Evolutionary conservation across 2,888 invertebrate genomes (phyloP).

Genomic region (Pheosia tremula): DNA sequence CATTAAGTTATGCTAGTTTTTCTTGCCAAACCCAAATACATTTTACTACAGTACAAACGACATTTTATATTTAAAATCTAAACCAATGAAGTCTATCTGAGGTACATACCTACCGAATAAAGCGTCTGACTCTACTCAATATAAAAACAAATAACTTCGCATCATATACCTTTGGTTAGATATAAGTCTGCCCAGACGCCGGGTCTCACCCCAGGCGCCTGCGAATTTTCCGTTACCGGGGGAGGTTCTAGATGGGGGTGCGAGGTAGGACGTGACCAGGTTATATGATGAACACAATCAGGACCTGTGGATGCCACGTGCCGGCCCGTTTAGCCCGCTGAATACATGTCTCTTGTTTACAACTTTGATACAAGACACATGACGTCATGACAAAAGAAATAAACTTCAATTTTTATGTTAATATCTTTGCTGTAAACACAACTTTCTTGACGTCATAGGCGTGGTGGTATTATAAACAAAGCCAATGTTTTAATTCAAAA

Average conservation of each 20-base stretch:
- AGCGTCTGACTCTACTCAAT: neutral
- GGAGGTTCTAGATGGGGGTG: conserved; percentile 41
- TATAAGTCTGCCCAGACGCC: conserved; percentile 25
- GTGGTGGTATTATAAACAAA: neutral
- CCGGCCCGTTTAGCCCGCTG: conserved; percentile 50
- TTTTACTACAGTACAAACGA: no score
- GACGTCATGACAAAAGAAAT: neutral
- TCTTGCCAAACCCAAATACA: no score
- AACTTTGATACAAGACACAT: neutral
- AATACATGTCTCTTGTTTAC: conserved; percentile 43
- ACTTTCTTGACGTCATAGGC: neutral
- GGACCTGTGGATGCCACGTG: conserved; percentile 57
- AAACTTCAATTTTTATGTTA: neutral
- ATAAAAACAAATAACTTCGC: neutral
- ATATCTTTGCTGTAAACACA: no score
- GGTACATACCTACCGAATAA: no score
- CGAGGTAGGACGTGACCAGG: conserved; percentile 63
- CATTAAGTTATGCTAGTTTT: no score
- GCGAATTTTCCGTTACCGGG: conserved; percentile 41
- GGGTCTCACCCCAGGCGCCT: conserved; percentile 31
- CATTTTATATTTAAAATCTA: no score
- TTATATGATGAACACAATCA: conserved; percentile 73
- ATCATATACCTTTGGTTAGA: conserved; percentile 18
- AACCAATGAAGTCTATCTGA: no score
- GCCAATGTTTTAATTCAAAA: neutral